Base-by-base conservation (phyloP, 1,140 invertebrate species). In the Diorhabda sublineata region DNA sequence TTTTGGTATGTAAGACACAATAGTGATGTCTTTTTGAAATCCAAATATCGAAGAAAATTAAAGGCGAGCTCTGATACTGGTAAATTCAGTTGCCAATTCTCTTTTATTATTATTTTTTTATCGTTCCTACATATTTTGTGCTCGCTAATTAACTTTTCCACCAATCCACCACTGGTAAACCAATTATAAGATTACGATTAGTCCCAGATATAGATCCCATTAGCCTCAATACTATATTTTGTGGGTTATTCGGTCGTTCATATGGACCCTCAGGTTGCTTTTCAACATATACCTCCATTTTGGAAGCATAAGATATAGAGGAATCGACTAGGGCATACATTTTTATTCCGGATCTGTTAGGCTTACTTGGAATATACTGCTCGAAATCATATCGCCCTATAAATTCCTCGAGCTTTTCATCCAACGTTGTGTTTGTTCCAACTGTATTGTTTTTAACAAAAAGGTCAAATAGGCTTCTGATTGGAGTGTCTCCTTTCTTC, bases 331-430 rank as follows among this genome's bases (percentile, higher is more conserved):
- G 44, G n/a, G 76, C 71, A 75, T 69, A 73, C 8, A 75, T 67
- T 74, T 82, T 82, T 44, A 82, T 69, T 3, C 77, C 81, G 67
- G 81, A 79, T 9, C 71, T 69, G 42, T 8, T 42, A 5, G 42
- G n/a, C 41, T 66, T 66, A n/a, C 7, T 42, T 9, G 56, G 57
- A 8, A 66, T 58, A 44, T 58, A 66, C 56, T 66, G 52, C n/a
- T 9, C 8, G 8, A 66, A 58, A 7, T 11, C n/a, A 11, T 42
- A 66, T 4, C 57, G n/a, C 7, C 64, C 64, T 11, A 9, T 9
- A 42, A 66, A 64, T 64, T 45, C 62, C 45, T 11, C 44, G 5
- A 64, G 42, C 43, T 66, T 56, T 64, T 66, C 56, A n/a, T 69
- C 64, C 9, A 44, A 56, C 61, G 66, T 67, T 59, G 71, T 42